Base-by-base conservation (phyloP, 2,797 vertebrate species). In the Myotis planiceps region DNA sequence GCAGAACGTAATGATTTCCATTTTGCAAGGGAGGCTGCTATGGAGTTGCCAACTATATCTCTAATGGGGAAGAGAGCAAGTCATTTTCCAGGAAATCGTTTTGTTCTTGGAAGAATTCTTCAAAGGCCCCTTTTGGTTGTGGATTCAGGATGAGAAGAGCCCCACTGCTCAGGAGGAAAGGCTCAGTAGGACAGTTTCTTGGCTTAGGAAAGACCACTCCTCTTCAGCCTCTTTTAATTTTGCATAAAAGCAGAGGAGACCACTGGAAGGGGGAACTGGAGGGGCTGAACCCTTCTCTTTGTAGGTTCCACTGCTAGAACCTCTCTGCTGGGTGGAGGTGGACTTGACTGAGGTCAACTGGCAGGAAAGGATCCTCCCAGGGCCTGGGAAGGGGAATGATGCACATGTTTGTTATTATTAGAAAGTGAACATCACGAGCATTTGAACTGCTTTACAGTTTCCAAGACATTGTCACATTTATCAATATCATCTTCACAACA, bases 81-180 rank as follows among this genome's bases (percentile, higher is more conserved):
- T 88, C 42, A 16, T 66, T 53, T 88, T 90, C 76, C 79, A 95
- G 81, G 84, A 97, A 92, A 82, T 88, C 0, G 0, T 88, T 93
- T 84, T 87, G 74, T 88, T 95, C 78, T 71, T 94, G 78, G 92
- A 97, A 97, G 69, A 76, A 29, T 53, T 74, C 81, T 94, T 96
- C 81, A 53, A 92, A 95, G 76, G 16, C 51, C 47, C 49, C 86
- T 87, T 83, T 84, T 63, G 68, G 88, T 81, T 34, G 75, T 18
- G 45, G 16, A 37, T 27, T 10, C 29, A 80, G 91, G n/a, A 58
- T 55, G 39, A 81, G 80, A 88, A 92, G 66, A 90, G 18, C 66
- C 65, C 79, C 49, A 4, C 3, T 68, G 16, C 55, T 81, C 60
- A 82, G 63, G 12, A 95, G 75, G 53, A 81, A 94, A 91, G 32